Base-by-base conservation (phyloP, 2,888 invertebrate genomes). In the Dysmachus trigonus region DNA sequence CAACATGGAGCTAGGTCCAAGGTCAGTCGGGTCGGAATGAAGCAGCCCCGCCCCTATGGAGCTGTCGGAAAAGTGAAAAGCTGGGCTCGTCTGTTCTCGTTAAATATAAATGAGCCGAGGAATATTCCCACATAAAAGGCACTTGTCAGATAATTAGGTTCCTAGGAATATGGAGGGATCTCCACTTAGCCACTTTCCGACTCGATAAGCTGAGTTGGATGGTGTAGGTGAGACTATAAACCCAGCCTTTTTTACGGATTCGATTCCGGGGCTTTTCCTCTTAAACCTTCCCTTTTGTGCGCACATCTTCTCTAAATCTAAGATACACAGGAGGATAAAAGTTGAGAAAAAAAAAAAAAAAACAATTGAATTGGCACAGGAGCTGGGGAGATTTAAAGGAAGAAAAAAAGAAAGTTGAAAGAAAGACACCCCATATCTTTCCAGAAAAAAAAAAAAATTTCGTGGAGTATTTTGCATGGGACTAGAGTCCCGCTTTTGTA, bases 71-170 rank as follows among this genome's bases (percentile, higher is more conserved):
- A 53, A 30, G 7, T 8, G 31, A 79, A 31, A 31, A 30, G 27
- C n/a, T 6, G 7, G 15, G 30, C 53, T 51, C 35, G 27, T 38
- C 22, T 79, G 30, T 79, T n/a, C 30, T 79, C 31, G 31, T 79
- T 53, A 79, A 79, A 53, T 51, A 79, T 79, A 79, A 79, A 79
- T 79, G 47, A 47, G 51, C 51, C 79, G 10, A 13, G n/a, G 51
- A 79, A 79, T 79, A 79, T 79, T 27, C 79, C 79, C 79, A 51
- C 51, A 79, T 30, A 47, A 79, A 79, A 35, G 79, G 79, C 31
- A 51, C 51, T 79, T 79, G 51, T 79, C 79, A 18, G 30, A 51
- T 79, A 79, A 79, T 79, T 79, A 79, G 79, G 79, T 53, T 51
- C n/a, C 79, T 18, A 30, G 35, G 7, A 35, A 33, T 79, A 51